Evolutionary conservation across 2,113 vertebrate genomes (phyloP), one percentile per base, ranked within the genome.

Genomic region (Platycercus adscitus): DNA sequence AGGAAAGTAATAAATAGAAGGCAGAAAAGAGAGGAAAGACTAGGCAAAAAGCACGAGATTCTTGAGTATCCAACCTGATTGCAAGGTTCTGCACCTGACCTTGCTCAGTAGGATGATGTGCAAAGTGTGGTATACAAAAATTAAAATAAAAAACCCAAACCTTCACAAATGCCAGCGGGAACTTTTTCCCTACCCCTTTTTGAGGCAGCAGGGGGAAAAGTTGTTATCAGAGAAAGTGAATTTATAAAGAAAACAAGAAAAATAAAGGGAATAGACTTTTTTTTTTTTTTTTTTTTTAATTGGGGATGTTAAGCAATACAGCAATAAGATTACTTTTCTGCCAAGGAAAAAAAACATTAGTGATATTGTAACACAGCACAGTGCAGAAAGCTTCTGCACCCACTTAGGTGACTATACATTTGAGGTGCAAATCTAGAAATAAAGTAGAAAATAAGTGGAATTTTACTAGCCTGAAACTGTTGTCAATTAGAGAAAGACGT

Each of bases 311-410:
- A 85, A 73, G 15, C 8, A 66, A 17, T 49, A 49, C 4, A 21
- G 4, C 10, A 75, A 15, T 8, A 87, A 56, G 5, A 46, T 17
- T 43, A 29, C 2, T 39, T 86, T 75, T 69, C 28, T 60, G 69
- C 46, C 44, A 75, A 29, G 11, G 2, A 61, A 9, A 50, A 6
- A 0, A 53, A 3, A 24, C 11, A 11, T 2, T 5, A 50, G 10
- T 58, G 20, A n/a, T 84, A 46, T 7, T 25, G 10, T 41, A 73
- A 26, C 16, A 9, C 17, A 7, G 2, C 9, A 43, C 10, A 50
- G 44, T 29, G 18, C 8, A 63, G 24, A 10, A 55, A 55, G 75
- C 1, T 33, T 71, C n/a, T 66, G 10, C 0, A 1, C 17, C 10
- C 3, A 15, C 17, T 58, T 41, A 37, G 15, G 31, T 70, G 9